Percentiles rank a stretch among this genome's conserved stretches.
Evolutionary conservation across 2,888 invertebrate species (phyloP).

Genomic region (Mylabris sibirica): DNA sequence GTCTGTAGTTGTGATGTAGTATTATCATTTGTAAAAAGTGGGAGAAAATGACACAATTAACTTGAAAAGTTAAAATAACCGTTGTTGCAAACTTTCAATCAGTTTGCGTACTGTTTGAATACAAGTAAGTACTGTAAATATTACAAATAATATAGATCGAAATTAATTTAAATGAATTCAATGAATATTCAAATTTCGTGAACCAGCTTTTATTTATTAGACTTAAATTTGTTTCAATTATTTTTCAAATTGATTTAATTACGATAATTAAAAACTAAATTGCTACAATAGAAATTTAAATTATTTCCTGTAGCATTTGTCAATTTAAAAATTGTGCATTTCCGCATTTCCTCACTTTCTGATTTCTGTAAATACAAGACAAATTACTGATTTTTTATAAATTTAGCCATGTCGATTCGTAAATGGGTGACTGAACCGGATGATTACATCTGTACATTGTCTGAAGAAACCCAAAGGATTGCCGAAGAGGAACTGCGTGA

Average conservation of each 20-base stretch:
- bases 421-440: slow-evolving; percentile 70
- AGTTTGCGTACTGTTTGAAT: slow-evolving; percentile 25
- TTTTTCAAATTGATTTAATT: no score
- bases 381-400: no score
- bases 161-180: no score
- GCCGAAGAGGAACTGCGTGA: slow-evolving; percentile 75
- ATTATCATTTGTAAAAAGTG: background rate
- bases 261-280: no score
- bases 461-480: slow-evolving; percentile 68
- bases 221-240: no score
- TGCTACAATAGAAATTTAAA: no score
- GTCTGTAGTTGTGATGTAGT: background rate
- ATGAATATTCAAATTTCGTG: no score
- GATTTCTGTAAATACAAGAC: no score
- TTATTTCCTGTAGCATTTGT: no score
- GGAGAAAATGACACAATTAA: background rate
- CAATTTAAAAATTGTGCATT: no score
- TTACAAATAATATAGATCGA: no score
- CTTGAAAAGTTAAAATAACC: slow-evolving; percentile 21
- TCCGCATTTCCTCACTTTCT: no score
- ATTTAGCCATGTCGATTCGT: slow-evolving; percentile 43
- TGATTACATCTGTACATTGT: slow-evolving; percentile 69
- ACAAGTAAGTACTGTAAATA: slow-evolving; percentile 19
- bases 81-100: slow-evolving; percentile 22
- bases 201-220: background rate